Base-by-base conservation (phyloP, 2,797 vertebrate genomes). In the Alcedo atthis region DNA sequence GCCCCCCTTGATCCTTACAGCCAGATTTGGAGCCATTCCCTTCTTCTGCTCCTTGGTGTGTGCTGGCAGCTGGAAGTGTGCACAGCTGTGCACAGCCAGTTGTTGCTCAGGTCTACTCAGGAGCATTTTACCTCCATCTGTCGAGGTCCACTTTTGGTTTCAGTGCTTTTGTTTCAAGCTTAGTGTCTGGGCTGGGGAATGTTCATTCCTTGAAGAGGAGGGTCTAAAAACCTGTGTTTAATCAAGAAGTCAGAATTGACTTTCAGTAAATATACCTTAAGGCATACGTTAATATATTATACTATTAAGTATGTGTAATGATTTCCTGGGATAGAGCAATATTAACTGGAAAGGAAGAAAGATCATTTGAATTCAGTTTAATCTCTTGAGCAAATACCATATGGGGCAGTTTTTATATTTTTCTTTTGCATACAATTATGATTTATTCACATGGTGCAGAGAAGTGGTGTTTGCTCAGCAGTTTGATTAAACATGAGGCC, bases 381-480 rank as follows among this genome's bases (percentile, higher is more conserved):
- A 93, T 89, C 79, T 91, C 84, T 90, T 95, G 51, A 94, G 62
- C 42, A 89, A 96, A 95, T 59, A 91, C 30, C 77, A 40, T 26
- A 81, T 18, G 40, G 24, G 14, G 6, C 53, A 82, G 70, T 42
- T 90, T 42, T 74, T 83, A n/a, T 46, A 61, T 92, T 94, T 94
- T 66, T 81, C 66, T 92, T 84, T 66, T 91, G 51, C 74, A 79
- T 86, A 45, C 51, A 83, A 57, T 91, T 95, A 59, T 69, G 58
- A 78, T 92, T 94, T 93, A 80, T 76, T 82, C 33, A 12, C 5
- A 7, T 13, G 40, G 42, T 66, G 71, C 68, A 82, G 32, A 35
- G 35, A 71, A 57, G 35, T 24, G 51, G 24, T 55, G 37, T 51
- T 94, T 93, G 49, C 35, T 86, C 32, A 70, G 55, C 48, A 62